A percentile compares a stretch with the other conserved stretches of the same genome.
These are phyloP conservation scores for Scaptomyza pallida DNA, from an alignment of 1,140 invertebrate genomes.

Conservation along the genomic window DNA sequence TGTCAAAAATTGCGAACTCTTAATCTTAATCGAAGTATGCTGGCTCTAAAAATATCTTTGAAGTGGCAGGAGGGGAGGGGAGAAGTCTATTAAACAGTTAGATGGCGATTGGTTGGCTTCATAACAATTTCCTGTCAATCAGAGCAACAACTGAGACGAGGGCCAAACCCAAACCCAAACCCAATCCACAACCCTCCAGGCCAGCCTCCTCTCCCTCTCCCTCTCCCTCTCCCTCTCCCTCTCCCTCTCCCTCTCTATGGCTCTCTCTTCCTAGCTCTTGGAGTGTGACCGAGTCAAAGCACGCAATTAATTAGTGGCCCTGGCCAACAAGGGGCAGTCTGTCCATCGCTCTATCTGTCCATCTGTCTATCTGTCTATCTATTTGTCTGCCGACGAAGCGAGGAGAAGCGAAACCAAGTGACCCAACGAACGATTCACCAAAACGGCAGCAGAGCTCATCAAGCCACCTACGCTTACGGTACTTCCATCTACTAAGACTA, in stretches of 20 bases:
- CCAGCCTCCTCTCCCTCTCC: slow-evolving; percentile 14
- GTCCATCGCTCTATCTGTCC: too few species aligned
- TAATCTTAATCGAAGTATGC: slow-evolving; percentile 20
- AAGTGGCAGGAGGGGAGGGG: neutral
- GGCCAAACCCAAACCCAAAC: too few species aligned
- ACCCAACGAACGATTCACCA: slow-evolving; percentile 28
- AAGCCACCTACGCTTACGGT: slow-evolving; percentile 79
- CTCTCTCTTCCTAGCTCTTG: slow-evolving; percentile 19
- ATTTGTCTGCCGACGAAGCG: slow-evolving; percentile 56
- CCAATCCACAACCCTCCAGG: neutral
- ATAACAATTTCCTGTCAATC: slow-evolving; percentile 40
- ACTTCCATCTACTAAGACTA: slow-evolving; percentile 40
- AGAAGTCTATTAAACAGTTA: slow-evolving; percentile 12
- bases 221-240: too few species aligned
- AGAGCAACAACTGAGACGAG: slow-evolving; percentile 16
- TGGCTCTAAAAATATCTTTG: slow-evolving; percentile 2
- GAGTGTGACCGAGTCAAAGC: slow-evolving; percentile 52
- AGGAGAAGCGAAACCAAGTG: slow-evolving; percentile 33
- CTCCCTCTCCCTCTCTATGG: too few species aligned
- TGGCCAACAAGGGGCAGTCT: slow-evolving; percentile 35
- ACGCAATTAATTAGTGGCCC: slow-evolving; percentile 73
- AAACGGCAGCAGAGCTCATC: slow-evolving; percentile 67
- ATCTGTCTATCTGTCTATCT: too few species aligned
- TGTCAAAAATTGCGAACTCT: slow-evolving; percentile 17
- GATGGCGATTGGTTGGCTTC: slow-evolving; percentile 18